These are phyloP conservation scores for Ancistrus triradiatus DNA, from an alignment of 2,113 vertebrate genomes.

Conservation along the genomic window DNA sequence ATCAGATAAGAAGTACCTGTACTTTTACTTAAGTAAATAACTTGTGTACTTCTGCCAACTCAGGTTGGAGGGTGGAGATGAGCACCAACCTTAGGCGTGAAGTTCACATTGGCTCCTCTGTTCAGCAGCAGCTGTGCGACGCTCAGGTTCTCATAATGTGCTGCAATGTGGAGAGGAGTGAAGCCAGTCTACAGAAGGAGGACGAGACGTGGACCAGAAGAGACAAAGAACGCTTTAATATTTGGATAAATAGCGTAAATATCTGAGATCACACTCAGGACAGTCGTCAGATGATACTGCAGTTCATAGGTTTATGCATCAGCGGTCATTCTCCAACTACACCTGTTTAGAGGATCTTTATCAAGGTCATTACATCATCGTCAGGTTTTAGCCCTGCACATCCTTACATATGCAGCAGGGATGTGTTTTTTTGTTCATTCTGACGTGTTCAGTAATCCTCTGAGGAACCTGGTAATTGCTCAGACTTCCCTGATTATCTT, in stretches of 20 bases:
- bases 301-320: slow-evolving; percentile 10
- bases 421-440: no score
- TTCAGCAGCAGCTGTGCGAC: slow-evolving; percentile 90
- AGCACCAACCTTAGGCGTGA: slow-evolving; percentile 84
- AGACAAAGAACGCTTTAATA: not conserved
- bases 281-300: not conserved
- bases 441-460: no score
- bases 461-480: no score
- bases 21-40: no score
- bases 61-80: not conserved
- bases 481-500: no score
- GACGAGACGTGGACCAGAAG: not conserved
- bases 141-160: slow-evolving; percentile 95
- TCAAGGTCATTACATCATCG: slow-evolving; percentile 24
- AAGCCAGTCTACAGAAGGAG: slow-evolving; percentile 83
- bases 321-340: not conserved
- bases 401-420: no score
- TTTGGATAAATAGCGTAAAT: not conserved
- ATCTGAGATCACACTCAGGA: not conserved
- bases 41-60: no score
- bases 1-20: no score
- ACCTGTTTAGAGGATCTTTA: slow-evolving; percentile 15
- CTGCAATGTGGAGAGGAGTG: slow-evolving; percentile 96
- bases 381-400: no score
- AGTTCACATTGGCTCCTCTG: slow-evolving; percentile 93